phyloP scores from a whole-genome alignment of 1,140 invertebrate species.

The Brachionus rotundiformis region DNA sequence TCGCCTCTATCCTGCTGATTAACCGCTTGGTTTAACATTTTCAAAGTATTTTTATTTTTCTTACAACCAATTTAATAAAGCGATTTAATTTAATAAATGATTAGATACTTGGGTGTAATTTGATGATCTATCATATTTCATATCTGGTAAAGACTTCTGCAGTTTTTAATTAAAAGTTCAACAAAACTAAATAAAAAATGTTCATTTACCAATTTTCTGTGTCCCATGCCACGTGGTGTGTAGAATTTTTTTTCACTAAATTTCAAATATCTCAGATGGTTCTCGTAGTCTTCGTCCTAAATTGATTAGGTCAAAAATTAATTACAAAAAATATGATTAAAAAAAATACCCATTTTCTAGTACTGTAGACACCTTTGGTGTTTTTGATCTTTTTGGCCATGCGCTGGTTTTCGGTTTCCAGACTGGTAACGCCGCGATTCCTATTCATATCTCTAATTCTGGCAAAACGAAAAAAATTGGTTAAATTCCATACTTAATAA shows the following conservation, averaged over 20 bases:
- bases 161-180: not conserved
- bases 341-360: slow-evolving; percentile 31
- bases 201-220: slow-evolving; percentile 27
- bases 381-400: slow-evolving; percentile 23
- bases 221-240: slow-evolving; percentile 39
- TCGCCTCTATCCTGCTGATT: slow-evolving; percentile 41
- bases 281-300: slow-evolving; percentile 41
- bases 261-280: not conserved
- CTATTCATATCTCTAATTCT: not conserved
- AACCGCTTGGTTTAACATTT: slow-evolving; percentile 50
- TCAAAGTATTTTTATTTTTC: slow-evolving; percentile 16
- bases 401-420: slow-evolving; percentile 32
- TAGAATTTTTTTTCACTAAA: slow-evolving; percentile 41
- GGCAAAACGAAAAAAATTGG: not conserved
- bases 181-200: not conserved
- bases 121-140: slow-evolving; percentile 8
- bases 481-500: too few species aligned
- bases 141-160: slow-evolving; percentile 43
- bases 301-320: not conserved
- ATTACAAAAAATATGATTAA: not conserved
- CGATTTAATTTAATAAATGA: not conserved
- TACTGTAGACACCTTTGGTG: slow-evolving; percentile 17
- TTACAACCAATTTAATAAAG: not conserved
- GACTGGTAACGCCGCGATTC: not conserved
- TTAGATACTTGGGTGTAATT: not conserved